Conservation (phyloP, 2,888 invertebrate species). For the Pterostichus niger region DNA sequence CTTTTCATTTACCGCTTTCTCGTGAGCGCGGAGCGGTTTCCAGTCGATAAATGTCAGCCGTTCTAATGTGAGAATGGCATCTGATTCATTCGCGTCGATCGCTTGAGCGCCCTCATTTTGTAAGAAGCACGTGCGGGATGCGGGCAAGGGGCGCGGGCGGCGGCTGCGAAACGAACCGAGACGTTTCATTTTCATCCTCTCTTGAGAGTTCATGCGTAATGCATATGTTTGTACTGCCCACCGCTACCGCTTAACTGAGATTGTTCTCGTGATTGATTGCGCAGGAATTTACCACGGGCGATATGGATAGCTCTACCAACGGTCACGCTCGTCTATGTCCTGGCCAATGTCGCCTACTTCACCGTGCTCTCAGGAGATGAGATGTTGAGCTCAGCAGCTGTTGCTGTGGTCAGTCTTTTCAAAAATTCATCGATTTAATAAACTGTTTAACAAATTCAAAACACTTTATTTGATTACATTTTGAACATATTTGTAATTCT, state of each 20-base stretch:
- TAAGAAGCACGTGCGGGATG: conserved; percentile 58
- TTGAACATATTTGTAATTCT: background rate
- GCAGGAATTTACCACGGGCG: conserved; percentile 93
- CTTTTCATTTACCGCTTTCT: conserved; percentile 1
- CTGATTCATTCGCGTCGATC: conserved; percentile 44
- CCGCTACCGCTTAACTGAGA: conserved; percentile 36
- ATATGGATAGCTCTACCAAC: conserved; percentile 96
- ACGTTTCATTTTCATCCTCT: conserved; percentile 58
- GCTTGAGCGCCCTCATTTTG: conserved; percentile 62
- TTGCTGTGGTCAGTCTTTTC: conserved; percentile 86
- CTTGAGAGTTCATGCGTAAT: conserved; percentile 61
- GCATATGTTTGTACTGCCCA: conserved; percentile 48
- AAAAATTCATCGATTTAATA: conserved; percentile 33
- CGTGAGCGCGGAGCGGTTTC: conserved; percentile 15
- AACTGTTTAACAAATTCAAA: background rate
- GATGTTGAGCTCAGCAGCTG: conserved; percentile 89
- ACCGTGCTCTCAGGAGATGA: conserved; percentile 90
- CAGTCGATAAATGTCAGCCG: conserved; percentile 50
- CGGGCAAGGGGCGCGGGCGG: conserved; percentile 25
- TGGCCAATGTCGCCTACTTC: conserved; percentile 95
- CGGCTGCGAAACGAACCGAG: conserved; percentile 46
- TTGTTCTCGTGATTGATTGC: conserved; percentile 60
- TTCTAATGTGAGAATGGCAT: conserved; percentile 35
- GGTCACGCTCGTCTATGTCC: conserved; percentile 92
- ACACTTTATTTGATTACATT: no score